These are phyloP conservation scores for Trisateles emortualis DNA, from an alignment of 2,888 invertebrate species.

Conservation along the genomic window DNA sequence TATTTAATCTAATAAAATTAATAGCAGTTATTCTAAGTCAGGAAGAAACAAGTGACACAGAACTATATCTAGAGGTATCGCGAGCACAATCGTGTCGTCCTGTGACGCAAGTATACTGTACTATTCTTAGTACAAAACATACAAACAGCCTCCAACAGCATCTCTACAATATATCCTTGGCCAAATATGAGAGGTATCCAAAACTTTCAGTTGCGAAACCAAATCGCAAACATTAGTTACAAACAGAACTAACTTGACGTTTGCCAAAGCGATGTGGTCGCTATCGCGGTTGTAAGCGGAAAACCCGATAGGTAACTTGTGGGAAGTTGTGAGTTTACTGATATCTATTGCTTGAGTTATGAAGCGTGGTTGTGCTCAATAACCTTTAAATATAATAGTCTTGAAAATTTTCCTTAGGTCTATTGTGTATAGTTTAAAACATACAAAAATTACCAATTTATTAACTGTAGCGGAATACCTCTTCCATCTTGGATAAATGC, in stretches of 20 bases:
- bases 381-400: background rate
- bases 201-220: conserved; percentile 33
- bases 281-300: conserved; percentile 21
- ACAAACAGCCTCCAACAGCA: background rate
- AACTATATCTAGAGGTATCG: too few species aligned
- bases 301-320: conserved; percentile 22
- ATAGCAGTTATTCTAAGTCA: too few species aligned
- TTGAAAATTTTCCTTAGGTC: background rate
- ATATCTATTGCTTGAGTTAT: conserved; percentile 2
- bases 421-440: background rate
- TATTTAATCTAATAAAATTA: too few species aligned
- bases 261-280: conserved; percentile 19
- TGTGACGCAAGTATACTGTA: background rate
- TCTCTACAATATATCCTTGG: background rate
- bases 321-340: conserved; percentile 18
- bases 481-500: too few species aligned
- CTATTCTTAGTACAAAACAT: background rate
- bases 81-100: too few species aligned
- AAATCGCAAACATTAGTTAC: conserved; percentile 34
- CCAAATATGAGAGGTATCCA: conserved; percentile 23
- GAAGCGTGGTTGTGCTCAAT: background rate
- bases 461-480: too few species aligned
- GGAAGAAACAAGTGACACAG: too few species aligned
- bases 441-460: too few species aligned
- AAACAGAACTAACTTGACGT: conserved; percentile 22